Percentiles rank a stretch among this genome's conserved stretches.
These are phyloP conservation scores for Julus scandinavius DNA, from an alignment of 2,888 invertebrate species.

Conservation along the genomic window DNA sequence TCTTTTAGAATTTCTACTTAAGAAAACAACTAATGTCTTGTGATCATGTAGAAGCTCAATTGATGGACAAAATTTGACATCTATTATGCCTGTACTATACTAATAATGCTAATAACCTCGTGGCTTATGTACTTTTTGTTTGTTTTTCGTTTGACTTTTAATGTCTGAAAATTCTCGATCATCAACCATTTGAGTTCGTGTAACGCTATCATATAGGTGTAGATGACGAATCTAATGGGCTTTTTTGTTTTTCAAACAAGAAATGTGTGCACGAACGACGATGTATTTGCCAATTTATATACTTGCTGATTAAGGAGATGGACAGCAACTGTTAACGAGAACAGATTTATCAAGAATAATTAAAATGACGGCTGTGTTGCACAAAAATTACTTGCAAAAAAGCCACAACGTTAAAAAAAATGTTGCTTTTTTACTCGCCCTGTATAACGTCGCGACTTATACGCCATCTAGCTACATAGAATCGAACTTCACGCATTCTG, in stretches of 20 bases:
- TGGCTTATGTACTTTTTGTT: constrained; percentile 43
- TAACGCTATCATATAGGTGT: constrained; percentile 1
- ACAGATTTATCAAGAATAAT: not conserved
- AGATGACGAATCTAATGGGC: constrained; percentile 35
- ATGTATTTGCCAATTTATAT: constrained; percentile 1
- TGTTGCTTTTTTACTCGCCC: not conserved
- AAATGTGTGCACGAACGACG: not conserved
- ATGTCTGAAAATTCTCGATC: constrained; percentile 38
- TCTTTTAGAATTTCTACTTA: constrained; percentile 54
- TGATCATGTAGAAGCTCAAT: constrained; percentile 54
- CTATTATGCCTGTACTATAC: constrained; percentile 51
- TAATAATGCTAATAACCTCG: constrained; percentile 45
- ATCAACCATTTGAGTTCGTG: not conserved
- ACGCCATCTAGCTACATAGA: not conserved
- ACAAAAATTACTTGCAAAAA: not conserved
- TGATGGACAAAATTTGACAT: constrained; percentile 47
- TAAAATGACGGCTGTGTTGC: not conserved
- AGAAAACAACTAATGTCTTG: constrained; percentile 52
- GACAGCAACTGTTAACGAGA: constrained; percentile 19
- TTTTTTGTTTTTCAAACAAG: not conserved
- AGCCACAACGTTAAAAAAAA: not conserved
- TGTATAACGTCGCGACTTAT: not conserved
- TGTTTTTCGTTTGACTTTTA: constrained; percentile 23
- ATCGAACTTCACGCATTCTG: not conserved
- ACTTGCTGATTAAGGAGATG: constrained; percentile 34